These are phyloP conservation scores for Apotomis capreana DNA, from an alignment of 2,888 invertebrate genomes.

Conservation along the genomic window DNA sequence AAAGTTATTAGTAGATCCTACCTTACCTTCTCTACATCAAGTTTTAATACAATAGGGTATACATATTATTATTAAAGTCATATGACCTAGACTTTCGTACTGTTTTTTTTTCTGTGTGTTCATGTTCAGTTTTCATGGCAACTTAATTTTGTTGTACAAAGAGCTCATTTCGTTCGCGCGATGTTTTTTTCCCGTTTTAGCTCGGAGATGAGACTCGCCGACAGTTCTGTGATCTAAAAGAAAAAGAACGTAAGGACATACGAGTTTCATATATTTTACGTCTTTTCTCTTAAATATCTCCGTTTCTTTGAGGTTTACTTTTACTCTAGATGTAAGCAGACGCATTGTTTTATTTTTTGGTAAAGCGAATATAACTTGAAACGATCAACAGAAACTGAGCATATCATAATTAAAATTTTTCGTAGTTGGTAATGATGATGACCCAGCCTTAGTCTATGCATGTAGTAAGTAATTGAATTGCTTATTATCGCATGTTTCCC, in stretches of 20 bases:
- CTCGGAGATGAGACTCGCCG: slow-evolving; percentile 13
- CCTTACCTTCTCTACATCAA: no score
- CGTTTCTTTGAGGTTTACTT: slow-evolving; percentile 14
- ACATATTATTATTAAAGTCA: no score
- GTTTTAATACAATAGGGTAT: no score
- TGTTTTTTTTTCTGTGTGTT: slow-evolving; percentile 13
- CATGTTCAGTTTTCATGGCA: slow-evolving; percentile 14
- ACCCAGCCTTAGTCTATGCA: no score
- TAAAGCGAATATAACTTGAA: background rate
- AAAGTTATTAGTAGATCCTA: no score
- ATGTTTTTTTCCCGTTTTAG: slow-evolving; percentile 30
- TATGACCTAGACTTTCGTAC: background rate
- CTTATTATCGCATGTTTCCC: no score
- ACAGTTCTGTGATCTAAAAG: background rate
- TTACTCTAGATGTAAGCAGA: slow-evolving; percentile 2
- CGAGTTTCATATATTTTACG: background rate
- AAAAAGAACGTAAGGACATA: background rate
- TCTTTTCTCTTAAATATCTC: background rate
- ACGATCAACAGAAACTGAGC: no score
- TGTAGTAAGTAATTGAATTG: no score
- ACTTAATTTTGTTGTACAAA: slow-evolving; percentile 46
- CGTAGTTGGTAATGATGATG: no score
- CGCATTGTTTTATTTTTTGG: background rate
- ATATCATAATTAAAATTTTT: no score
- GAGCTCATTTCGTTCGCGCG: slow-evolving; percentile 22